phyloP scores from a whole-genome alignment of 1,140 invertebrate species.

The Copidosoma floridanum region DNA sequence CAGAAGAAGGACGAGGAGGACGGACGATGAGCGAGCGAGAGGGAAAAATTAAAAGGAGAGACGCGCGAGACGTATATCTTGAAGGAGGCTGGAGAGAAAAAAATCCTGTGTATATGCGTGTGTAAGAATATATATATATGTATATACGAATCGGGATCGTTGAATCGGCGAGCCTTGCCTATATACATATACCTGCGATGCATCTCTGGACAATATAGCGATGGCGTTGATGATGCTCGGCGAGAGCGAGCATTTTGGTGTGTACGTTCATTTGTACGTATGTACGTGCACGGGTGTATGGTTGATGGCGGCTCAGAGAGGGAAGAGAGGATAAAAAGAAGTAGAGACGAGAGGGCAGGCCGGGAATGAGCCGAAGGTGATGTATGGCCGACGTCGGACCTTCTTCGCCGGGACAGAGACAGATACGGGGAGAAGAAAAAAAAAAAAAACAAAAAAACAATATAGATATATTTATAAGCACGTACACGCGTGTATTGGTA shows the following conservation, averaged over 20 bases:
- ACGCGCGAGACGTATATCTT: neutral
- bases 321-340: conserved; percentile 21
- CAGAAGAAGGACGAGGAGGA: conserved; percentile 5
- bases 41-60: neutral
- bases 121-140: no score
- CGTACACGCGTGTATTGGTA: neutral
- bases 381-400: conserved; percentile 54
- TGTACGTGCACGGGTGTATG: conserved; percentile 2
- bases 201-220: no score
- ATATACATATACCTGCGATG: no score
- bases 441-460: neutral
- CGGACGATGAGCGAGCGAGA: neutral
- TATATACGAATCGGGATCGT: conserved; percentile 42
- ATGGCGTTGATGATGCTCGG: conserved; percentile 45
- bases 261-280: no score
- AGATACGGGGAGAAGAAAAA: no score
- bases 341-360: conserved; percentile 51
- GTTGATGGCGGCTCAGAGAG: conserved; percentile 26
- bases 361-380: conserved; percentile 53
- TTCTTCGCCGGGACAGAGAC: conserved; percentile 35
- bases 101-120: no score
- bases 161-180: conserved; percentile 44
- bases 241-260: no score
- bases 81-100: neutral
- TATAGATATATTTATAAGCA: neutral